Evolutionary conservation across 2,888 invertebrate genomes (phyloP).

Genomic region (Drosophila yooni): DNA sequence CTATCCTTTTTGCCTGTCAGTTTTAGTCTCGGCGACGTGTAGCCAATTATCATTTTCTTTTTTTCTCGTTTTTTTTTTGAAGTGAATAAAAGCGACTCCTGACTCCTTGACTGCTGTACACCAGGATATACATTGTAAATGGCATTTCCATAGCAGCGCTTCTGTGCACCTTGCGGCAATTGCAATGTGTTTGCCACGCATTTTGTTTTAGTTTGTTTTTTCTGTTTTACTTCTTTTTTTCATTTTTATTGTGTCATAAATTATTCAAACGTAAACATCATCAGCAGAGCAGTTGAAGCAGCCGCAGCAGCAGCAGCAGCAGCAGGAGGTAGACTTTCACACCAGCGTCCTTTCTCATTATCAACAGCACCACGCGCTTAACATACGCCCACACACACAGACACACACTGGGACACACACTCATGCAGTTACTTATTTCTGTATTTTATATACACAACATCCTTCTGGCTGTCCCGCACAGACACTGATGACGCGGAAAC

Average conservation of each 20-base stretch:
- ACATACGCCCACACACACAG: constrained; percentile 30
- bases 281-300: constrained; percentile 60
- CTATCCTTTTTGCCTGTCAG: constrained; percentile 68
- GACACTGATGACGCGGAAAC: constrained; percentile 48
- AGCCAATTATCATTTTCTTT: constrained; percentile 75
- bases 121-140: constrained; percentile 68
- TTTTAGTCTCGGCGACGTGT: constrained; percentile 44
- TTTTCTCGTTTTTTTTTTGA: constrained; percentile 43
- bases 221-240: constrained; percentile 25
- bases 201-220: constrained; percentile 46
- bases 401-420: constrained; percentile 5
- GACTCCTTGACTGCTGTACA: constrained; percentile 32
- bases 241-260: constrained; percentile 80
- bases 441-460: constrained; percentile 40
- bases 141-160: constrained; percentile 70
- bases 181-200: constrained; percentile 58
- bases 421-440: constrained; percentile 37
- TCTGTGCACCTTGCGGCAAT: constrained; percentile 76
- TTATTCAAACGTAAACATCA: constrained; percentile 84
- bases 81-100: constrained; percentile 73
- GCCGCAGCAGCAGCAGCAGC: constrained; percentile 32
- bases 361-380: constrained; percentile 64
- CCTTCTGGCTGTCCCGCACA: constrained; percentile 61
- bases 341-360: constrained; percentile 64
- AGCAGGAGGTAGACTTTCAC: constrained; percentile 25